phyloP scores from a whole-genome alignment of 1,140 invertebrate genomes.

The Drosophila murphyi region DNA sequence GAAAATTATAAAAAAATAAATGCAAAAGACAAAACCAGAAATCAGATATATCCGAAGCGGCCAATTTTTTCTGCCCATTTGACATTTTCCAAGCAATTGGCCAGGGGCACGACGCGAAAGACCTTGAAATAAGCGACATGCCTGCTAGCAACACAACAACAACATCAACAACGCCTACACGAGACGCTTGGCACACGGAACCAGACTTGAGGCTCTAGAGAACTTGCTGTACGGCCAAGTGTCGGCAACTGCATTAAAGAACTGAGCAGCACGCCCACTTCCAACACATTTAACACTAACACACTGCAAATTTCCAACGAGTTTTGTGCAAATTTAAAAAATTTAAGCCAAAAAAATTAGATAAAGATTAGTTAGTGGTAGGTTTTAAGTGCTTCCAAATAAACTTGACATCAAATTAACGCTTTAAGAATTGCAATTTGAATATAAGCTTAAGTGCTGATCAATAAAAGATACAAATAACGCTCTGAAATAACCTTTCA shows the following conservation, averaged over 20 bases:
- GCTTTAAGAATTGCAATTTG: neutral
- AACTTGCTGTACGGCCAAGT: conserved; percentile 24
- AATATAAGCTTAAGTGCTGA: neutral
- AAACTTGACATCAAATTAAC: conserved; percentile 44
- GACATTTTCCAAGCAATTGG: conserved; percentile 73
- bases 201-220: conserved; percentile 43
- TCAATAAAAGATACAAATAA: neutral
- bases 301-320: conserved; percentile 27
- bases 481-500: neutral
- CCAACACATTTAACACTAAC: conserved; percentile 26
- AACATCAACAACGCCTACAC: conserved; percentile 38
- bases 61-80: conserved; percentile 48
- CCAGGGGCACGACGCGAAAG: conserved; percentile 58
- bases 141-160: conserved; percentile 24
- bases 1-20: neutral
- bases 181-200: conserved; percentile 52
- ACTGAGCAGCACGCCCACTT: conserved; percentile 58
- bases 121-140: conserved; percentile 63
- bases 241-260: conserved; percentile 49
- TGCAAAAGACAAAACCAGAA: conserved; percentile 24
- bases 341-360: conserved; percentile 14
- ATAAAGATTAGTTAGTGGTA: conserved; percentile 31
- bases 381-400: conserved; percentile 28
- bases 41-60: conserved; percentile 13
- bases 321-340: conserved; percentile 31